Evolutionary conservation across 2,888 invertebrate genomes (phyloP), one percentile per base, ranked within the genome.

Genomic region (Drosophila melanosoma): DNA sequence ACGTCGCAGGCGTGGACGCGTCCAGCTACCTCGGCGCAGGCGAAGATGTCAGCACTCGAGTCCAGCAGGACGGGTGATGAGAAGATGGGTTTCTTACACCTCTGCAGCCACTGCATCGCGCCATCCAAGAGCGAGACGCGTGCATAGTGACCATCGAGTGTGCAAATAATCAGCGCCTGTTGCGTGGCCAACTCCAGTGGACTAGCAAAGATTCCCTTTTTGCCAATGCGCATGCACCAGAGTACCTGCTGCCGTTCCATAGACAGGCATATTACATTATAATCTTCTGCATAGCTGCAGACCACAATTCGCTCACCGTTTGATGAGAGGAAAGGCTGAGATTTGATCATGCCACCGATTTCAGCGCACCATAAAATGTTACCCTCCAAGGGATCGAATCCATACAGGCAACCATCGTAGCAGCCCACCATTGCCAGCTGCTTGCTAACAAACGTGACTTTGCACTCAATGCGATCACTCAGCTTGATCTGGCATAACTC

Each of bases 401-500:
- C 95, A 79, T 97, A 96, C 1, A 98, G 91, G 17, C 94, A 94
- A 7, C 96, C 96, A 93, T 97, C 96, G 91, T 97, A 96, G 71
- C 97, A 96, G 23, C 97, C 97, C 26, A 97, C 95, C 68, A 96
- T 94, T 0, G 96, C 95, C 80, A 93, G 92, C 3, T 81, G 79
- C n/a, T 70, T 71, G 20, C 68, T 78, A 10, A 93, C 90, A 80
- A 95, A 94, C 17, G 94, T 90, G 2, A 95, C 93, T 1, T 95
- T 94, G 0, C 97, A 96, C 93, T 98, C 97, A 36, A 98, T 95
- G 58, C 97, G 94, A 81, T 96, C 95, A 11, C 95, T 95, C 6
- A 97, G 90, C 66, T 90, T 88, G 23, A 95, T 71, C 51, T 92
- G 84, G 17, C 95, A 95, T 59, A 94, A 89, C 54, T 94, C 85